Percentiles rank a stretch among this genome's conserved stretches.
Conservation (phyloP, 2,888 invertebrate genomes). For the Strigamia maritima region DNA sequence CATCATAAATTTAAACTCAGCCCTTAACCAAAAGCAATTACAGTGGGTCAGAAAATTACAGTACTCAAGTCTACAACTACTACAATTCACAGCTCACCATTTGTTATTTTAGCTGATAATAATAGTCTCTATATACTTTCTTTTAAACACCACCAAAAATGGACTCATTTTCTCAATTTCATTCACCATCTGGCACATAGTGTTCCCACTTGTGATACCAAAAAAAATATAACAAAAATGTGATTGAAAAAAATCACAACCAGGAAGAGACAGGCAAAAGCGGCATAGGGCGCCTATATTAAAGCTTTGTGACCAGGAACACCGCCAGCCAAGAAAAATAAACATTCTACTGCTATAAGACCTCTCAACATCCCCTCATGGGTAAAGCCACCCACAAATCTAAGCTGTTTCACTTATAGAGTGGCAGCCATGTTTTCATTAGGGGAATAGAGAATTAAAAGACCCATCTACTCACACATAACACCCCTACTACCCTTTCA, state of each 20-base stretch:
- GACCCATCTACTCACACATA: not conserved
- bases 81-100: no score
- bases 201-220: not conserved
- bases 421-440: constrained; percentile 23
- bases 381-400: constrained; percentile 13
- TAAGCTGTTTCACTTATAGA: constrained; percentile 10
- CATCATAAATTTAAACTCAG: no score
- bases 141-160: not conserved
- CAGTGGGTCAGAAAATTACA: no score
- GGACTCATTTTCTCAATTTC: not conserved
- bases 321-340: constrained; percentile 1
- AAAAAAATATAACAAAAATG: not conserved
- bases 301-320: not conserved
- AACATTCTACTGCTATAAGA: not conserved
- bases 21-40: no score
- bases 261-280: not conserved
- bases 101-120: no score
- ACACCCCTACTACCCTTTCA: not conserved
- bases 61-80: no score
- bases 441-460: constrained; percentile 15
- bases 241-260: not conserved
- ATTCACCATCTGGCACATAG: not conserved
- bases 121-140: not conserved
- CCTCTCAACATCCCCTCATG: constrained; percentile 6
- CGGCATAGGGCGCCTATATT: not conserved